phyloP scores from a whole-genome alignment of 2,888 invertebrate species.

The Archips crataeganus region DNA sequence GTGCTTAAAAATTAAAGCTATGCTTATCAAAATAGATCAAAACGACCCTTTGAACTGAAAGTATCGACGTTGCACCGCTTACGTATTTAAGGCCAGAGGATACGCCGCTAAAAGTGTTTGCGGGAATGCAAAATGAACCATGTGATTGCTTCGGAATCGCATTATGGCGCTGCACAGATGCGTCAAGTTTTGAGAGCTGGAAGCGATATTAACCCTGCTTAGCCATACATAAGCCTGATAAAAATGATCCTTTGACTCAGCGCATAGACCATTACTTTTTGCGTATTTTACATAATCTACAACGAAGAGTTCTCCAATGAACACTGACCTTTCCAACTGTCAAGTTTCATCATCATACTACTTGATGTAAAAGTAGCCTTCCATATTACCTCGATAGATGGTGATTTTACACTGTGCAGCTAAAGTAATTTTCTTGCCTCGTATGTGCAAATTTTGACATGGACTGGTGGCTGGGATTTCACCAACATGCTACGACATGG shows the following conservation, averaged over 20 bases:
- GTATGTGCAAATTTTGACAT: too few species aligned
- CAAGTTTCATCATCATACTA: too few species aligned
- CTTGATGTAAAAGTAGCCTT: too few species aligned
- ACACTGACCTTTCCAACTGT: too few species aligned
- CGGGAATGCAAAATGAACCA: slow-evolving; percentile 81
- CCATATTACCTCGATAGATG: too few species aligned
- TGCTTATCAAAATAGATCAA: slow-evolving; percentile 23
- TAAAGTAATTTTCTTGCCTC: too few species aligned
- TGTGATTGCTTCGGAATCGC: slow-evolving; percentile 79
- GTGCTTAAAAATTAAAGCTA: not conserved
- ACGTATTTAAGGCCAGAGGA: slow-evolving; percentile 53
- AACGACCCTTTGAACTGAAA: slow-evolving; percentile 41
- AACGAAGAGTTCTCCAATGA: too few species aligned
- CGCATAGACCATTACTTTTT: too few species aligned
- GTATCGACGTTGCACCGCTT: slow-evolving; percentile 48
- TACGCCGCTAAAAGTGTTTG: slow-evolving; percentile 70
- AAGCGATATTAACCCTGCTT: slow-evolving; percentile 15
- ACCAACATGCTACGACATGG: too few species aligned
- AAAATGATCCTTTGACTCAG: not conserved
- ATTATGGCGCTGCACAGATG: slow-evolving; percentile 59
- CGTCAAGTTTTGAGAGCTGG: slow-evolving; percentile 13
- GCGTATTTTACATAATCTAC: too few species aligned
- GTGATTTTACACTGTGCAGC: too few species aligned
- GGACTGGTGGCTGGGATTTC: too few species aligned
- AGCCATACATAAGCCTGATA: not conserved